phyloP scores from a whole-genome alignment of 2,797 vertebrate genomes.

The Apodemus agrarius region DNA sequence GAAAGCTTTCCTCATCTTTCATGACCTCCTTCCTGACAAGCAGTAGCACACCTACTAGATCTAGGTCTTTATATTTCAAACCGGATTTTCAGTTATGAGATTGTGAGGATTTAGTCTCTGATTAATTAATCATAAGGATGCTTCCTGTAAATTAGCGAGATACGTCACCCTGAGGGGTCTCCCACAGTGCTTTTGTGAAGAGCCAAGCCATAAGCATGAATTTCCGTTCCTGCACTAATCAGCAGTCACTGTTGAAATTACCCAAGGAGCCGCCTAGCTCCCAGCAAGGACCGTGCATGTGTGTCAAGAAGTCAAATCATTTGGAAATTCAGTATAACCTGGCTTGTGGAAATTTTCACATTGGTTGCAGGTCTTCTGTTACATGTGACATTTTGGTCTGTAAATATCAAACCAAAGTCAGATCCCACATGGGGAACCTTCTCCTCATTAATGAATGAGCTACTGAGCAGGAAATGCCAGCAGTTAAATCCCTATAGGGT shows the following conservation, averaged over 20 bases:
- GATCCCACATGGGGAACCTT: constrained; percentile 17
- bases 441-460: not conserved
- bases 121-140: not conserved
- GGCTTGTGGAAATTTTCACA: constrained; percentile 57
- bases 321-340: constrained; percentile 36
- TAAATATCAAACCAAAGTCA: constrained; percentile 69
- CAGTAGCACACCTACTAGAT: not conserved
- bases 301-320: constrained; percentile 39
- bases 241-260: not conserved
- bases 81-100: not conserved
- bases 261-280: not conserved
- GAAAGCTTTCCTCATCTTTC: constrained; percentile 15
- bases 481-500: constrained; percentile 33
- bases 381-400: constrained; percentile 74
- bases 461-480: constrained; percentile 64
- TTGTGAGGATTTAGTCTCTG: constrained; percentile 3
- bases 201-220: not conserved
- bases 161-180: not conserved
- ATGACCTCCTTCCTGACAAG: not conserved
- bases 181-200: not conserved
- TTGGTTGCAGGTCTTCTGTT: constrained; percentile 27
- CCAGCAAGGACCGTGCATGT: not conserved
- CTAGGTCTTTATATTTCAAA: not conserved
- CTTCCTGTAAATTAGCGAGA: not conserved
- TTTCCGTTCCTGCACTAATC: not conserved